Conservation (phyloP, 2,888 invertebrate genomes). For the Marronus borbonicus region DNA sequence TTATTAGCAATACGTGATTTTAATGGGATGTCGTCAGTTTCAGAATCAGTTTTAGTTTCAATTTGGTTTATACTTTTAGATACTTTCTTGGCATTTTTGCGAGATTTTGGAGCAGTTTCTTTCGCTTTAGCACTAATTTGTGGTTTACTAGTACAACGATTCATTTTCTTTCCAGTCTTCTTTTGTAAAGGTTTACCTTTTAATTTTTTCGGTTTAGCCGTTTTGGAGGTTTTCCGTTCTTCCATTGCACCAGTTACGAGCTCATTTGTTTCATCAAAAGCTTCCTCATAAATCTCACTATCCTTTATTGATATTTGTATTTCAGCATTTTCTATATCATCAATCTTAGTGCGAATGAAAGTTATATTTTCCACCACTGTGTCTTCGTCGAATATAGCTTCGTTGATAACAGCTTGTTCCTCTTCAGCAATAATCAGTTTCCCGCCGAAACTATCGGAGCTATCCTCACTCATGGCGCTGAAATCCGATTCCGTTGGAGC, state of each 20-base stretch:
- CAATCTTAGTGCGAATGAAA: not conserved
- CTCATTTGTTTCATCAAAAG: not conserved
- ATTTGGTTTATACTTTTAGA: not conserved
- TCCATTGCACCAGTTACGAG: not conserved
- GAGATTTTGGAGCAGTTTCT: no score
- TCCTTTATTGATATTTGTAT: slow-evolving; percentile 19
- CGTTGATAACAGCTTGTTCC: not conserved
- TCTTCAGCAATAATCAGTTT: slow-evolving; percentile 43
- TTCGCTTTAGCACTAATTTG: no score
- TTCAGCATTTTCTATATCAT: not conserved
- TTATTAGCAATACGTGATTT: no score
- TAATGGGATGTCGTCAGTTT: no score
- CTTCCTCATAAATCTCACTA: not conserved
- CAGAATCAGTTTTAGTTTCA: not conserved
- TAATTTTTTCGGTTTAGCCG: not conserved
- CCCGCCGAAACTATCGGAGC: slow-evolving; percentile 39
- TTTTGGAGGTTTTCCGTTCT: not conserved
- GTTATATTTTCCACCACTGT: slow-evolving; percentile 20
- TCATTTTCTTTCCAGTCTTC: no score
- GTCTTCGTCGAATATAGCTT: slow-evolving; percentile 35
- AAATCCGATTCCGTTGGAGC: slow-evolving; percentile 22
- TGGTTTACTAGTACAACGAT: no score
- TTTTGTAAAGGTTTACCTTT: not conserved
- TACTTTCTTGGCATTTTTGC: no score
- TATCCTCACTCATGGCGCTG: slow-evolving; percentile 30